Base-by-base conservation (phyloP, 2,797 vertebrate species). In the Phyllotis vaccarum region DNA sequence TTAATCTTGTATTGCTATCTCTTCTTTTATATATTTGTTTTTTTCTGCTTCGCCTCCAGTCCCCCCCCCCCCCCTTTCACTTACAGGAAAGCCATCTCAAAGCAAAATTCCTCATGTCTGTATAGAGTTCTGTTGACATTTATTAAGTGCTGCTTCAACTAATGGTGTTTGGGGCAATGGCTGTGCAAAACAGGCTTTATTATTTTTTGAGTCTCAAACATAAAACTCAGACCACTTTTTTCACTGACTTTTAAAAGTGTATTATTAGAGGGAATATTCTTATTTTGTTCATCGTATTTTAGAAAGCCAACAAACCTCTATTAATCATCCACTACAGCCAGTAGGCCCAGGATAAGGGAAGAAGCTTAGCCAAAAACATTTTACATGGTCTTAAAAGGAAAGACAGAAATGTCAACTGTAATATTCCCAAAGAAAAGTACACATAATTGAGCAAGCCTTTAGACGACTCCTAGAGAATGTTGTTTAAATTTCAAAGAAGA, bases 371-470 rank as follows among this genome's bases (percentile, higher is more conserved):
- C 93, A 86, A 79, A 97, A 92, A 78, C 75, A 72, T 83, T 87
- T 83, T 52, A 64, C 52, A 49, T 91, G 54, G 17, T 72, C 89
- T 96, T 87, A 95, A 95, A 94, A 91, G 80, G 74, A 91, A 83
- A 43, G 79, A 86, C 87, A 91, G 68, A 87, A 74, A 89, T 95
- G 79, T 97, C 82, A 95, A 91, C 43, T 91, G 43, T 87, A 91
- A 93, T 95, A 89, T 93, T 83, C 75, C 40, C 83, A 70, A 96
- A 83, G 94, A 87, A 94, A 92, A 96, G 78, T 87, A 37, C 58
- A 83, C 86, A 68, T 96, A 91, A 93, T 96, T 95, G 95, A 95
- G 70, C 86, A 95, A 82, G 68, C 40, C 75, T 92, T 95, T 93
- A 89, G 34, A 93, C 92, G 90, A 34, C 70, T 95, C 31, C 83